A percentile compares a stretch with the other conserved stretches of the same genome.
Conservation (phyloP, 2,888 invertebrate genomes). For the Andrena trimmerana region DNA sequence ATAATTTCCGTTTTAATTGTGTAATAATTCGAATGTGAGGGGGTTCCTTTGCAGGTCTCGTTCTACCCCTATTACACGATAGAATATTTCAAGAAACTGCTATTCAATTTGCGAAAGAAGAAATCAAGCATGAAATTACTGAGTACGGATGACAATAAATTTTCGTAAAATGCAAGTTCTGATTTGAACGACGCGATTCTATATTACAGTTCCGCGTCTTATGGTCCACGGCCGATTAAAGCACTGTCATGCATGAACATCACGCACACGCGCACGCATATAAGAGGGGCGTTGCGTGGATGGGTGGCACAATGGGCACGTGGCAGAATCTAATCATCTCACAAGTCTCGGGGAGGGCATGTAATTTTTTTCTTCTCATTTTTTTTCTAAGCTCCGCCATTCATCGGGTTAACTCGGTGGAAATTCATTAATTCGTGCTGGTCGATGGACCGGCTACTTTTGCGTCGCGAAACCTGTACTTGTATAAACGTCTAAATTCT, state of each 20-base stretch:
- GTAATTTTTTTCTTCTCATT: slow-evolving; percentile 22
- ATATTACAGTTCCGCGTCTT: slow-evolving; percentile 74
- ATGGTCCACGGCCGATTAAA: slow-evolving; percentile 70
- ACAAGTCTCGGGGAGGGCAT: slow-evolving; percentile 53
- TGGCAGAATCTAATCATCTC: slow-evolving; percentile 80
- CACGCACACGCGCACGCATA: slow-evolving; percentile 52
- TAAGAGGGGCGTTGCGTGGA: slow-evolving; percentile 66
- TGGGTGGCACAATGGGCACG: slow-evolving; percentile 77
- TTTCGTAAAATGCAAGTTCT: slow-evolving; percentile 6
- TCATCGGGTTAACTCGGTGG: slow-evolving; percentile 64
- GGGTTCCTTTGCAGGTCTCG: no score
- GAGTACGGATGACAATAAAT: slow-evolving; percentile 40
- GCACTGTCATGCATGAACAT: slow-evolving; percentile 57
- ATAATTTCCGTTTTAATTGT: no score
- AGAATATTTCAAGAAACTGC: not conserved
- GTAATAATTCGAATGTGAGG: no score
- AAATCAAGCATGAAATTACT: not conserved
- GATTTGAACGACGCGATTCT: slow-evolving; percentile 23
- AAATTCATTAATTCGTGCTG: slow-evolving; percentile 70
- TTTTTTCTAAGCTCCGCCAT: slow-evolving; percentile 62
- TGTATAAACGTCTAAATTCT: slow-evolving; percentile 3
- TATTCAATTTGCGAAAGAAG: not conserved
- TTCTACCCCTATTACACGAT: no score
- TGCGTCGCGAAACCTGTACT: not conserved
- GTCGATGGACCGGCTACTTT: slow-evolving; percentile 6